These are phyloP conservation scores for Eumacrocentrus americanus DNA, from an alignment of 2,888 invertebrate species.

Conservation along the genomic window DNA sequence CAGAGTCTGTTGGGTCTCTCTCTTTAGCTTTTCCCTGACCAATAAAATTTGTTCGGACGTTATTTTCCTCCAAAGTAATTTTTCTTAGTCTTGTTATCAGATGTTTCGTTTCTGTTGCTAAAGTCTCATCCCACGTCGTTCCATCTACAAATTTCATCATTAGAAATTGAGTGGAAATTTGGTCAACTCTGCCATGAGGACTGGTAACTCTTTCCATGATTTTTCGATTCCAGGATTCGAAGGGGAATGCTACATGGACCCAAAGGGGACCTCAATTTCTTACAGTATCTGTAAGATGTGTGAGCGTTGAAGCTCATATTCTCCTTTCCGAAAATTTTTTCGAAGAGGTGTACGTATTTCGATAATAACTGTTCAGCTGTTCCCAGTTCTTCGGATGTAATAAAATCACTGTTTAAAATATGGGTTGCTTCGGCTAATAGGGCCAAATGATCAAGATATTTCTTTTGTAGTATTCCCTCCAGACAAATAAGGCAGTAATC, in stretches of 20 bases:
- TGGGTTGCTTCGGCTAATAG: conserved; percentile 2
- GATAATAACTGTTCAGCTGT: neutral
- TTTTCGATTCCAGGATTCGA: conserved; percentile 4
- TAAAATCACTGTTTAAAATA: neutral
- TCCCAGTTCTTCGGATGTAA: neutral
- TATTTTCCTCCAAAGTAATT: neutral
- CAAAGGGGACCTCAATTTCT: conserved; percentile 5
- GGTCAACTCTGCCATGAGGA: neutral
- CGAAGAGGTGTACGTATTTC: neutral
- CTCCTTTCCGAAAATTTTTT: neutral
- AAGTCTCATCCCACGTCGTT: neutral
- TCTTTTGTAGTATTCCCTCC: too few relatives aligned
- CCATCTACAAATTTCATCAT: neutral
- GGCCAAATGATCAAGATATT: conserved; percentile 1
- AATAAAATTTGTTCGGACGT: neutral
- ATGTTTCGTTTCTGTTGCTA: neutral
- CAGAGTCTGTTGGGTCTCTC: neutral
- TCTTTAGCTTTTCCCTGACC: neutral
- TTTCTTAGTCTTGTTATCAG: neutral
- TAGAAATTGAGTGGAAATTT: neutral
- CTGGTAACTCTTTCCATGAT: neutral
- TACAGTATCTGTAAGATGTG: neutral
- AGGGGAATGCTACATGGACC: neutral
- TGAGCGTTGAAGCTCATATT: conserved; percentile 7
- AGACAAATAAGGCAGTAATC: too few relatives aligned